Evolutionary conservation across 1,140 invertebrate species (phyloP).

Genomic region (Euborellia annulipes): DNA sequence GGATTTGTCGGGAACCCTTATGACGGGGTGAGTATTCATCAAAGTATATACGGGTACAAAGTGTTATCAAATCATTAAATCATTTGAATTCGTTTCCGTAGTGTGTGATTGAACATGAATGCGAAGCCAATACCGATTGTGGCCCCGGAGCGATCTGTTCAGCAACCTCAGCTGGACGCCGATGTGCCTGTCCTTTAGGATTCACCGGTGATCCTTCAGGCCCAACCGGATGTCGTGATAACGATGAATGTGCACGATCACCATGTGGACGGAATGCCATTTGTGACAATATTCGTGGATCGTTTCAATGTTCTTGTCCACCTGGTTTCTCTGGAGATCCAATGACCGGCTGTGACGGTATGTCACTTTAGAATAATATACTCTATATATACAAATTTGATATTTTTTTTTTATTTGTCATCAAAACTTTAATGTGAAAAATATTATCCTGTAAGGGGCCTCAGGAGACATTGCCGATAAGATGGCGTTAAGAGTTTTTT

Average conservation of each 20-base stretch:
- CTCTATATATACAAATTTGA: no score
- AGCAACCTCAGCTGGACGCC: conserved; percentile 59
- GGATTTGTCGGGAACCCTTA: conserved; percentile 80
- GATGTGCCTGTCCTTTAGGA: conserved; percentile 68
- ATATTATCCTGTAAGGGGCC: no score
- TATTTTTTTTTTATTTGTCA: no score
- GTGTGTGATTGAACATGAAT: conserved; percentile 76
- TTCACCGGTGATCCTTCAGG: conserved; percentile 49
- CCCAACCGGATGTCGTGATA: conserved; percentile 46
- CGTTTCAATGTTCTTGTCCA: conserved; percentile 57
- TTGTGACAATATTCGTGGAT: conserved; percentile 55
- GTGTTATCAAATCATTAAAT: no score
- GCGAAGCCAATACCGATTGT: conserved; percentile 50
- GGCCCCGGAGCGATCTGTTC: conserved; percentile 61
- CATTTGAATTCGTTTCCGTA: no score
- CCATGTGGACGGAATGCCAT: conserved; percentile 56
- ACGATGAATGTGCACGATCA: conserved; percentile 47
- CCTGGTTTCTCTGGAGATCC: conserved; percentile 62
- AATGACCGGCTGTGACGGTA: conserved; percentile 49
- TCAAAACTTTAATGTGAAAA: no score
- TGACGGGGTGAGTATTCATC: conserved; percentile 50
- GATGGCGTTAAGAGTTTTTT: no score
- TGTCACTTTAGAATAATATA: no score
- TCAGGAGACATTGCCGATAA: no score
- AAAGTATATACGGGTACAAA: no score